phyloP scores from a whole-genome alignment of 2,888 invertebrate genomes.

The Eudasyphora cyanicolor region DNA sequence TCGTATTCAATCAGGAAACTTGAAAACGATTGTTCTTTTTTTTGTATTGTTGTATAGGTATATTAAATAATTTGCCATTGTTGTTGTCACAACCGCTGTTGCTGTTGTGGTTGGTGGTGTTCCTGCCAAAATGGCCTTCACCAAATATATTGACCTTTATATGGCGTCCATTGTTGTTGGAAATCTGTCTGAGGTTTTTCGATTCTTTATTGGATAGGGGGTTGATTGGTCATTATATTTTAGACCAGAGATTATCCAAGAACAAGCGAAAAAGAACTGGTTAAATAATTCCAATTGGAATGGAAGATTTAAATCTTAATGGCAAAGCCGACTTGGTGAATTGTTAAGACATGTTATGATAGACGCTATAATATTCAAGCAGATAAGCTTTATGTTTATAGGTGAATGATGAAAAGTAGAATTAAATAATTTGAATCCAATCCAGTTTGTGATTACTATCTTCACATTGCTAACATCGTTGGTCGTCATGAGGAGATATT shows the following conservation, averaged over 20 bases:
- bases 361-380: too few relatives aligned
- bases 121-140: slow-evolving; percentile 72
- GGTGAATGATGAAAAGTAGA: too few relatives aligned
- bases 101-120: slow-evolving; percentile 2
- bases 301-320: neutral
- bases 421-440: too few relatives aligned
- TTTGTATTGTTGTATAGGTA: neutral
- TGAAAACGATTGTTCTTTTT: neutral
- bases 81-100: too few relatives aligned
- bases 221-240: slow-evolving; percentile 37
- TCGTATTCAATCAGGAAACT: slow-evolving; percentile 5
- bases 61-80: neutral
- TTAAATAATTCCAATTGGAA: slow-evolving; percentile 20
- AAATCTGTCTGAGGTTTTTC: slow-evolving; percentile 45
- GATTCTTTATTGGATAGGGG: too few relatives aligned
- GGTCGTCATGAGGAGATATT: too few relatives aligned
- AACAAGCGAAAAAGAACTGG: slow-evolving; percentile 2
- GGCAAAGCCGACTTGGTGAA: too few relatives aligned
- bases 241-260: neutral
- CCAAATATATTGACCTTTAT: slow-evolving; percentile 76
- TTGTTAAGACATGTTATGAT: too few relatives aligned
- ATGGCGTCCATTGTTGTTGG: slow-evolving; percentile 47
- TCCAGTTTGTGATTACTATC: too few relatives aligned
- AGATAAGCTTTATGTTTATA: too few relatives aligned
- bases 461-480: too few relatives aligned